Evolutionary conservation across 2,113 vertebrate species (phyloP), one percentile per base, ranked within the genome.

Genomic region (Eulacestoma nigropectus): DNA sequence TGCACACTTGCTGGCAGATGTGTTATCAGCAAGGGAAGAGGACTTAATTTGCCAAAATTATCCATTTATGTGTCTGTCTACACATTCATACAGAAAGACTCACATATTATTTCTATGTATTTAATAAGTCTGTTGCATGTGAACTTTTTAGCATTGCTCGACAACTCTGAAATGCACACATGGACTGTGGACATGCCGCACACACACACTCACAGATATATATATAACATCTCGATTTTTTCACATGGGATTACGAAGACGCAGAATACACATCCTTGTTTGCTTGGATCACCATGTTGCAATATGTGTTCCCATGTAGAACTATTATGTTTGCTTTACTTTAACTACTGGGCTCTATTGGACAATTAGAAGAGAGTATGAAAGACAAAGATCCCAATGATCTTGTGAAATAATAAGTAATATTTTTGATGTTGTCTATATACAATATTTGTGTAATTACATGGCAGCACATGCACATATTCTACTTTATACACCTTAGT

Each of bases 1-100:
- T 70, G 76, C 70, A 86, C 60, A 68, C 64, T 96, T 79, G 25
- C 56, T 92, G 69, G 62, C 81, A 96, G 91, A 91, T 95, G 76
- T 69, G 83, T 80, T 96, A 86, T 92, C 79, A 85, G 77, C 39
- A 87, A 93, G 53, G 56, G 30, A 96, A 89, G 39, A 77, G 49
- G 73, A 74, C 72, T 91, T 63, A 82, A 86, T 87, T 87, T 90
- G 53, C 26, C 79, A 49, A 77, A 95, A 79, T 82, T 70, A 77
- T 57, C 29, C 46, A 79, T 85, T 44, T 91, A 70, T 84, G 19
- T 87, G 47, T 82, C 67, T 90, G 30, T 84, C 59, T 93, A 55
- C 13, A 26, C 42, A 63, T 77, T 85, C 68, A 70, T 70, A 70
- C 32, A 85, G 55, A 80, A 41, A 53, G 3, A 42, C 7, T 80